These are phyloP conservation scores for Plagodis dolabraria DNA, from an alignment of 2,888 invertebrate species.

Conservation along the genomic window DNA sequence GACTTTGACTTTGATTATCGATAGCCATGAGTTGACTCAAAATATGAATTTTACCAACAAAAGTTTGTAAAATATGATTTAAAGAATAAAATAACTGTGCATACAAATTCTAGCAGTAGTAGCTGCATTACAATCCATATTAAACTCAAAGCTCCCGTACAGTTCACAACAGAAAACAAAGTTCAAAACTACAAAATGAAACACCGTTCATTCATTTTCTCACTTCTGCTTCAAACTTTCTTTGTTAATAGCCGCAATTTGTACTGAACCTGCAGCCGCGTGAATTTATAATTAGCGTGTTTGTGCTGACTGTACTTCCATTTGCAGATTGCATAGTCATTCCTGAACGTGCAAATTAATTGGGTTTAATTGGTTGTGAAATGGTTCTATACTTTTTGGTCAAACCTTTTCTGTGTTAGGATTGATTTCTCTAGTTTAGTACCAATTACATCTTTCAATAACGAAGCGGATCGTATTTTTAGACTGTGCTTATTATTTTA, in stretches of 20 bases:
- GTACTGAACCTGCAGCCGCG: constrained; percentile 14
- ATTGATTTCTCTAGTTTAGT: too few relatives aligned
- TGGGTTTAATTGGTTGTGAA: not conserved
- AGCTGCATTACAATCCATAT: too few relatives aligned
- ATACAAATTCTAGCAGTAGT: too few relatives aligned
- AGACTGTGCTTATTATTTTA: too few relatives aligned
- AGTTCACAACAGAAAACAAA: constrained; percentile 1
- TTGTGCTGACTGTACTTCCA: constrained; percentile 20
- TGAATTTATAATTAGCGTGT: constrained; percentile 30
- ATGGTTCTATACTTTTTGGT: not conserved
- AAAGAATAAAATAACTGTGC: too few relatives aligned
- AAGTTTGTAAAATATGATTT: too few relatives aligned
- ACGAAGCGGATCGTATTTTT: too few relatives aligned
- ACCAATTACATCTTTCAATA: too few relatives aligned
- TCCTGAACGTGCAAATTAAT: constrained; percentile 4
- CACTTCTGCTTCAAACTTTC: not conserved
- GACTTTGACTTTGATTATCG: too few relatives aligned
- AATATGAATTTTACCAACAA: too few relatives aligned
- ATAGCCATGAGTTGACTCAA: too few relatives aligned
- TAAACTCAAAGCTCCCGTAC: not conserved
- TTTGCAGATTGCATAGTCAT: constrained; percentile 18
- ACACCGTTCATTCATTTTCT: constrained; percentile 7
- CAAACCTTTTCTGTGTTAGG: too few relatives aligned
- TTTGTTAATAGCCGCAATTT: constrained; percentile 11
- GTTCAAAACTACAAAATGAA: not conserved